These are phyloP conservation scores for Conus canariensis DNA, from an alignment of 2,888 invertebrate species.

Conservation along the genomic window DNA sequence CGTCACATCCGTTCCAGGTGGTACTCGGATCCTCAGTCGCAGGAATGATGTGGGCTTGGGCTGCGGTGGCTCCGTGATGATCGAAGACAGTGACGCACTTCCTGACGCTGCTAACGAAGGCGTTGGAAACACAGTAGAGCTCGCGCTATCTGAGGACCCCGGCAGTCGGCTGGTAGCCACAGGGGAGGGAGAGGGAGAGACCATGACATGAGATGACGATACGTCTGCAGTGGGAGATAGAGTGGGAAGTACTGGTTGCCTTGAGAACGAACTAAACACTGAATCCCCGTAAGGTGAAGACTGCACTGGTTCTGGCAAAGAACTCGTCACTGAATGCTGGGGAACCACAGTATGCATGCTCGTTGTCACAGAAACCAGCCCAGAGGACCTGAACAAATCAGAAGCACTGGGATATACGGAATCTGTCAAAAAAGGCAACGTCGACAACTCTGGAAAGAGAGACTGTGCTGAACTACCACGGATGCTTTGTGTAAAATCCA, in stretches of 20 bases:
- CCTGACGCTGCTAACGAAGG: background rate
- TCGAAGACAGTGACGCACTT: background rate
- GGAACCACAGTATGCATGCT: background rate
- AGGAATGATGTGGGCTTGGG: background rate
- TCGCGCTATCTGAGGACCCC: background rate
- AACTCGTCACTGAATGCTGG: background rate
- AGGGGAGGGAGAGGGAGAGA: background rate
- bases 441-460: background rate
- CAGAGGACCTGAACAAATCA: background rate
- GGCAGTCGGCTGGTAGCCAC: background rate
- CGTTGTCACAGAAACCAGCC: background rate
- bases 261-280: background rate
- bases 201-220: background rate
- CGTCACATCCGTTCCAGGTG: background rate
- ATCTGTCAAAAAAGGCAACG: background rate
- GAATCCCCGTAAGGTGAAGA: background rate
- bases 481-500: background rate
- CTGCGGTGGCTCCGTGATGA: background rate
- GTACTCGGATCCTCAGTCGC: slow-evolving; percentile 13
- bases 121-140: background rate
- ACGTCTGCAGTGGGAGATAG: too few relatives aligned
- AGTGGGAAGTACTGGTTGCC: too few relatives aligned
- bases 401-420: background rate
- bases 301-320: background rate
- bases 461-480: background rate